phyloP scores from a whole-genome alignment of 1,140 invertebrate species.

The Lordiphosa clarofinis region DNA sequence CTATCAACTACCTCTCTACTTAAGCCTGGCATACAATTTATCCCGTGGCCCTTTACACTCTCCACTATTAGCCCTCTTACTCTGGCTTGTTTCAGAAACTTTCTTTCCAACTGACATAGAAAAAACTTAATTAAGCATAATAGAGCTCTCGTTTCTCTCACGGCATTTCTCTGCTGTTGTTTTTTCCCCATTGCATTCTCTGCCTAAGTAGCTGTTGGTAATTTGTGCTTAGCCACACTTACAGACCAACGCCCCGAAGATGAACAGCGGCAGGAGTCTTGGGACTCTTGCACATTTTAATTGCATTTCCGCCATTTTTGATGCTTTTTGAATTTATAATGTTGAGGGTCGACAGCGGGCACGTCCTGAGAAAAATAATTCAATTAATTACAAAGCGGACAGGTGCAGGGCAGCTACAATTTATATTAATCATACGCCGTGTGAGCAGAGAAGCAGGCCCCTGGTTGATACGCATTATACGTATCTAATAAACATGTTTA shows the following conservation, averaged over 20 bases:
- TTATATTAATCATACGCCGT: slow-evolving; percentile 71
- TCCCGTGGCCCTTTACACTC: slow-evolving; percentile 27
- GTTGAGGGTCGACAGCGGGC: slow-evolving; percentile 20
- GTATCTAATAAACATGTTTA: slow-evolving; percentile 77
- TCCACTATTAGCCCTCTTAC: slow-evolving; percentile 7
- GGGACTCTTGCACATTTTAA: slow-evolving; percentile 54
- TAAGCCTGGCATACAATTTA: slow-evolving; percentile 19
- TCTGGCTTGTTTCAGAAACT: slow-evolving; percentile 19
- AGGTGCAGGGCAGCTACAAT: slow-evolving; percentile 59
- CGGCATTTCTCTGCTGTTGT: slow-evolving; percentile 26
- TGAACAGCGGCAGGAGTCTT: slow-evolving; percentile 1
- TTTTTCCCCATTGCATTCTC: slow-evolving; percentile 16
- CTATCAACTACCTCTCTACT: neutral
- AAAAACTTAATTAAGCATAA: slow-evolving; percentile 75
- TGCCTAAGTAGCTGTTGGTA: slow-evolving; percentile 70
- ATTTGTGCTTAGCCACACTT: slow-evolving; percentile 73
- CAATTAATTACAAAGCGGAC: slow-evolving; percentile 74
- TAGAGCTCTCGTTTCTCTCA: slow-evolving; percentile 36
- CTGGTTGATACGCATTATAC: slow-evolving; percentile 47
- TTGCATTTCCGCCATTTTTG: slow-evolving; percentile 75
- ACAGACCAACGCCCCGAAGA: slow-evolving; percentile 45
- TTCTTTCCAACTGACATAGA: slow-evolving; percentile 29
- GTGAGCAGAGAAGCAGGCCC: slow-evolving; percentile 23
- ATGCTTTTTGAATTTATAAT: slow-evolving; percentile 74
- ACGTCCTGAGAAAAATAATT: slow-evolving; percentile 73